Base-by-base conservation (phyloP, 1,140 invertebrate genomes). In the Ostrea edulis region DNA sequence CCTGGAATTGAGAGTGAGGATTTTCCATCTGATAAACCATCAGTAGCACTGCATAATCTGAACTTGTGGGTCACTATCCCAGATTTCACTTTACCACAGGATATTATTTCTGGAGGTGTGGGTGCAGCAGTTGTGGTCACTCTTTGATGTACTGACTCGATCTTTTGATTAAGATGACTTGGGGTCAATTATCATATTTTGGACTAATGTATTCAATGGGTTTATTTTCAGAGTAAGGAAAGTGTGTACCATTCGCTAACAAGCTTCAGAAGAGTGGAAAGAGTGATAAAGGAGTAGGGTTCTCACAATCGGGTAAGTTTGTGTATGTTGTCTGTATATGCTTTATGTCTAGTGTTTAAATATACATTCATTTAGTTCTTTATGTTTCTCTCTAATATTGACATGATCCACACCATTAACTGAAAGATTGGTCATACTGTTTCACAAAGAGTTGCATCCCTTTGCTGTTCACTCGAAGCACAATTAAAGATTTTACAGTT, bases 171-270 rank as follows among this genome's bases (percentile, higher is more conserved):
- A 17, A 7, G 14, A 0, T 62, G 55, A 62, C 55, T 22, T 71
- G 29, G n/a, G 68, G 25, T 29, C 22, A 77, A 35, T 17, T 11
- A 35, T 77, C 14, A 77, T 77, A 29, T 14, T 77, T 62, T 62
- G 14, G 22, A 25, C 68, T 77, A 14, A 77, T 25, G 9, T 77
- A 29, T 77, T 35, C 25, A 77, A 29, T 77, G 68, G 68, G 29
- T 77, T 77, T 77, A 35, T 77, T 77, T 77, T 77, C 68, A 77
- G 68, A 77, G 25, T 35, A 29, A 77, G 68, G 29, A 77, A 29
- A 29, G 25, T 77, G 22, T 25, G 68, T 77, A 11, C 29, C 25
- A 25, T 5, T 77, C 25, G 14, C 25, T 77, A 25, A 8, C n/a
- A 20, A n/a, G 8, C 29, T 35, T 35, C 68, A 29, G 68, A 77